Evolutionary conservation across 1,140 invertebrate species (phyloP), one percentile per base, ranked within the genome.

Genomic region (Lysiphlebus fabarum): DNA sequence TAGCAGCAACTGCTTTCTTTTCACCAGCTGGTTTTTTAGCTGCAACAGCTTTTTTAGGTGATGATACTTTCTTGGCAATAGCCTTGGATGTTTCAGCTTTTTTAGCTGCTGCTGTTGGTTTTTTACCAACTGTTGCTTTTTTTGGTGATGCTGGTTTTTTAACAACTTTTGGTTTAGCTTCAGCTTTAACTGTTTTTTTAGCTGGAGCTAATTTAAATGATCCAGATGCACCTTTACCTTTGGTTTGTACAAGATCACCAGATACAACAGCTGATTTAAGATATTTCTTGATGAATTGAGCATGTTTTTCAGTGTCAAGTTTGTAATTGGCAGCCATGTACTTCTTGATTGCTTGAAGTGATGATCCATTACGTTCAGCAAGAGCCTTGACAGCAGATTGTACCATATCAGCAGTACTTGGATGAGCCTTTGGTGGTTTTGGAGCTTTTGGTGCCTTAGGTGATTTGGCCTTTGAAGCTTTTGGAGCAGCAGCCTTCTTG

Each of bases 301-400:
- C 78, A 56, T 82, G 65, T 69, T 83, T 84, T 55, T 84, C 81
- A 14, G 78, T 75, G 70, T 85, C 83, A 26, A 84, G 73, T 53
- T 83, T 84, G 75, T 84, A 85, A 56, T 78, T 81, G 11, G 79
- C 73, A 40, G 76, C 67, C 50, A 86, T 82, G 71, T 85, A 86
- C 68, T 86, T 87, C 69, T 86, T 85, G 69, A 86, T 86, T 14
- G 84, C 84, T 63, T 82, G 78, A 36, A 85, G 72, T 1, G 84
- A 85, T 6, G 83, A 85, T 11, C 84, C 84, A 59, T 80, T 80
- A 48, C 82, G 76, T 62, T 86, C 84, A 63, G 85, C 85, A 58
- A 87, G 70, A 43, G 72, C 76, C 55, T 76, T 79, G 65, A 88
- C 86, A 33, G 85, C 84, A 53, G 74, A 78, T 62, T 74, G 81